Evolutionary conservation across 2,113 vertebrate genomes (phyloP).

Genomic region (Neogale vison): DNA sequence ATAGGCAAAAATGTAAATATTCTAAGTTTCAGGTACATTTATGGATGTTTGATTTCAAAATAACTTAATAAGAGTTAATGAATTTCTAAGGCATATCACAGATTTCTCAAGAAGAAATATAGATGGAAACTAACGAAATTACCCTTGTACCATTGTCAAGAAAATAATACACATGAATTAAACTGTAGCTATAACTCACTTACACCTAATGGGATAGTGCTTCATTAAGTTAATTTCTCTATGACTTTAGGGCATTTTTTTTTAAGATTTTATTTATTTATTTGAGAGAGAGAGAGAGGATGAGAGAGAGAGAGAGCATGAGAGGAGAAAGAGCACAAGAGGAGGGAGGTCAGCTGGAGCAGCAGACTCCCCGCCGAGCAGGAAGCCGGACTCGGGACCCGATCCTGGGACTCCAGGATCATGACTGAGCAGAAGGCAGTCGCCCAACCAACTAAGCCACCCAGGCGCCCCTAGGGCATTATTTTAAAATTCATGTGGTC

Average conservation of each 20-base stretch:
- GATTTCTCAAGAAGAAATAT: background rate
- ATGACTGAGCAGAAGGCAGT: too few species aligned
- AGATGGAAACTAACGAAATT: background rate
- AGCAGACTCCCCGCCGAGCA: too few species aligned
- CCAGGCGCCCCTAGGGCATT: background rate
- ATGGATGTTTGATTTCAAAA: background rate
- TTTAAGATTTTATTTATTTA: too few species aligned
- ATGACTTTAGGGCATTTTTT: background rate
- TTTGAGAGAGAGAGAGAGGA: too few species aligned
- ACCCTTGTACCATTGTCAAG: background rate
- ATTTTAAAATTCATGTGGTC: background rate
- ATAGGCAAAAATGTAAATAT: background rate
- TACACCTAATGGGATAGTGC: background rate
- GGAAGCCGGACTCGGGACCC: too few species aligned
- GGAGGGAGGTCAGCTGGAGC: too few species aligned
- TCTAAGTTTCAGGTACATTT: background rate
- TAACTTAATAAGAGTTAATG: background rate
- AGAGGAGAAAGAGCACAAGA: too few species aligned
- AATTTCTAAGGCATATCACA: background rate
- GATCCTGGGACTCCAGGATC: too few species aligned
- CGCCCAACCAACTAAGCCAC: too few species aligned
- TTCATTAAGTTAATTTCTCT: background rate
- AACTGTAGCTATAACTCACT: background rate
- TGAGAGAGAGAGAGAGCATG: too few species aligned
- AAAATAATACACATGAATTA: background rate